Base-by-base conservation (phyloP, 2,888 invertebrate genomes). In the Microplitis deprimator region DNA sequence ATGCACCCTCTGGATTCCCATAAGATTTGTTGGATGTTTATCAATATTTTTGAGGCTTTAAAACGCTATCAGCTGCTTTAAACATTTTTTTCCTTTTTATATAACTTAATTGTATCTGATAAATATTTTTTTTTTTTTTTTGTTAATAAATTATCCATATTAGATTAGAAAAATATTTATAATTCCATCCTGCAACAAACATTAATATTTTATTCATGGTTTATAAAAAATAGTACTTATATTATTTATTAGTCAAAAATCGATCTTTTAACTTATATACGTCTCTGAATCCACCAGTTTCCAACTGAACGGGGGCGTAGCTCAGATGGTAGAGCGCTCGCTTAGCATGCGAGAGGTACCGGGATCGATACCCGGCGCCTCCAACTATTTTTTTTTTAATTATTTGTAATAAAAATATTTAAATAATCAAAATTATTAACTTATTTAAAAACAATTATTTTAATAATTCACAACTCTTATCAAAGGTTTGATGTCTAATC, bases 271-370 rank as follows among this genome's bases (percentile, higher is more conserved):
- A 29, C 6, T 65, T 65, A 13, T 13, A 1, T 65, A 20, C 17
- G 10, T 65, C 20, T 65, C 3, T 29, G 3, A 29, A 4, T 29
- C 3, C 29, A 20, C 20, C 0, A 20, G 29, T 65, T 20, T 10
- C 68, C 68, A 29, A 20, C 4, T 16, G 78, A 80, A 17, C 2
- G 88, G 87, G 87, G 88, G 86, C 86, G 88, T 87, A 88, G 88
- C 86, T 89, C 87, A 88, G 86, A 88, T 87, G 87, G 87, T 88
- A 89, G 88, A 89, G 87, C 88, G 87, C 88, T 89, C 87, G 88
- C 87, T 89, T 88, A 88, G 87, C 88, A 89, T 89, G 87, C 86
- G 87, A 89, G 89, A 89, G 88, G 87, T 89, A 82, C 80, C 81
- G 78, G 81, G 81, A 82, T 82, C 81, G 82, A 82, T 83, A 82